These are phyloP conservation scores for Drosophila dives DNA, from an alignment of 2,888 invertebrate species.

Conservation along the genomic window DNA sequence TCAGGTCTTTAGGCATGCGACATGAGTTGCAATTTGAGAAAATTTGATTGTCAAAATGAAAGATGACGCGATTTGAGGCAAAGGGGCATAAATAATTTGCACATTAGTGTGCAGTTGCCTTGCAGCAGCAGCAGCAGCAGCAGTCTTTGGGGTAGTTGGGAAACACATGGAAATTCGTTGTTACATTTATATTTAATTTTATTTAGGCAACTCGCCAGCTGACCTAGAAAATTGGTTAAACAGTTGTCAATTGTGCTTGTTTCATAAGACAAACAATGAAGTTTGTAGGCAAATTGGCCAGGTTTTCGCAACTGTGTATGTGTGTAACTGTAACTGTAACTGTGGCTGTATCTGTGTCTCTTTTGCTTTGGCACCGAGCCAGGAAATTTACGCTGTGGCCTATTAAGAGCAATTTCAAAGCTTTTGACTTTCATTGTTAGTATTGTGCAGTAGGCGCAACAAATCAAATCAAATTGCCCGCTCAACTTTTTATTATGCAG, in stretches of 20 bases:
- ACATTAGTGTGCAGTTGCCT: conserved; percentile 57
- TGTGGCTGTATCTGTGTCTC: conserved; percentile 11
- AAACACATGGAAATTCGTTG: conserved; percentile 32
- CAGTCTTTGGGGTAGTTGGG: conserved; percentile 26
- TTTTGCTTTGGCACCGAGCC: conserved; percentile 54
- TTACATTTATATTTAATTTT: conserved; percentile 11
- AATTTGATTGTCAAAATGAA: conserved; percentile 71
- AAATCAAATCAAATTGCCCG: conserved; percentile 40
- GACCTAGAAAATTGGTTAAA: conserved; percentile 66
- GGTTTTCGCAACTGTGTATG: conserved; percentile 50
- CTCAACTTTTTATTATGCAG: conserved; percentile 43
- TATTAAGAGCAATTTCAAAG: conserved; percentile 64
- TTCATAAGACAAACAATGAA: conserved; percentile 45
- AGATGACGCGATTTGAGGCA: conserved; percentile 33
- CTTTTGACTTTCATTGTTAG: conserved; percentile 57
- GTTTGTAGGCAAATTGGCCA: conserved; percentile 58
- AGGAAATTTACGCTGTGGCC: conserved; percentile 65
- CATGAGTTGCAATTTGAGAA: conserved; percentile 65
- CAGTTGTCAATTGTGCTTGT: conserved; percentile 27
- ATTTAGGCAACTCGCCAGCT: conserved; percentile 27
- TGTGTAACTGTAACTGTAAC: conserved; percentile 32
- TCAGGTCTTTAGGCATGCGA: conserved; percentile 52
- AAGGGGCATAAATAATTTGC: conserved; percentile 55
- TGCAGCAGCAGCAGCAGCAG: not conserved
- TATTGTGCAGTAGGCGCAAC: conserved; percentile 45